phyloP scores from a whole-genome alignment of 2,797 vertebrate species.

The Darevskia nairensis region DNA sequence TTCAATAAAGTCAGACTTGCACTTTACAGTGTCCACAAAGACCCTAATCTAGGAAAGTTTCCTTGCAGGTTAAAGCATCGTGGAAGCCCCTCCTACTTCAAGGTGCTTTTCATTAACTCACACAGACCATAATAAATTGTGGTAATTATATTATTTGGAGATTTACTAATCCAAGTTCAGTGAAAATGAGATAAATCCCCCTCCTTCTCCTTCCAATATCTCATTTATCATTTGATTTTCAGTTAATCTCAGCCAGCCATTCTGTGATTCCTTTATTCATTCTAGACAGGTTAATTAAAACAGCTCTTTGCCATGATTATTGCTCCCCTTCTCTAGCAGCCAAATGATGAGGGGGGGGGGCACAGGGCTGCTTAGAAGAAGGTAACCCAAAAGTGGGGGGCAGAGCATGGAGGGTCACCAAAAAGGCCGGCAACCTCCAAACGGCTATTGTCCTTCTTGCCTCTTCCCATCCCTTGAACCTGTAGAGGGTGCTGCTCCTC shows the following conservation, averaged over 20 bases:
- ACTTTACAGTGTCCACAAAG: background rate
- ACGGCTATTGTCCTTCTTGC: background rate
- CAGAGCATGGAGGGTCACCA: background rate
- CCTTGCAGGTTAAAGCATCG: background rate
- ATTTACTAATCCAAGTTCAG: conserved; percentile 49
- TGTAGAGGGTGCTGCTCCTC: too few species aligned
- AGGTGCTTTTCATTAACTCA: conserved; percentile 12
- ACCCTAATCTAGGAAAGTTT: background rate
- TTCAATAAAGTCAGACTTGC: too few species aligned
- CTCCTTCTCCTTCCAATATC: conserved; percentile 1
- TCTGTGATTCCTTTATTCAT: conserved; percentile 48
- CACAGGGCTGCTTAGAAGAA: background rate
- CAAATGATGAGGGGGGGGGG: background rate
- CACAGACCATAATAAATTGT: conserved; percentile 48
- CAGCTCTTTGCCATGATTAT: conserved; percentile 51
- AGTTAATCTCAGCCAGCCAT: conserved; percentile 65
- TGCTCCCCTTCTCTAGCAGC: conserved; percentile 21
- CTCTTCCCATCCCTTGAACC: background rate
- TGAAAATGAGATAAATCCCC: conserved; percentile 55
- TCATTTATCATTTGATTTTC: conserved; percentile 68
- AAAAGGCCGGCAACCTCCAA: background rate
- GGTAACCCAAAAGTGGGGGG: background rate
- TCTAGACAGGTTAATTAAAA: conserved; percentile 70
- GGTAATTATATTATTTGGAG: conserved; percentile 54
- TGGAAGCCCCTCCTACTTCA: background rate